Evolutionary conservation across 2,888 invertebrate genomes (phyloP).

Genomic region (Drosophila tanythrix): DNA sequence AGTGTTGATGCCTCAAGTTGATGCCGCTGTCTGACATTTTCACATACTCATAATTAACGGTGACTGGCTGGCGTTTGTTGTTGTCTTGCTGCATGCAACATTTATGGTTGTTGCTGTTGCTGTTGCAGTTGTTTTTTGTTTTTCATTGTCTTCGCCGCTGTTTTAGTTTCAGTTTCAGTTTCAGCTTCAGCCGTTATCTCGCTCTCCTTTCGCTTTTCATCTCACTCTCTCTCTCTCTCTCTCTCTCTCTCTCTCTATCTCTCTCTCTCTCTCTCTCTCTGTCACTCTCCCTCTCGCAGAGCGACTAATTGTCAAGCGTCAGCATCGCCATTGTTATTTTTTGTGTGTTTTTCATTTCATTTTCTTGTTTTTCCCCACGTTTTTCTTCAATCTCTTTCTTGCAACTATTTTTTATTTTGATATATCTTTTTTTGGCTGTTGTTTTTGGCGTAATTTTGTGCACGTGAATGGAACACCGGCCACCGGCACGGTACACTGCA

Average conservation of each 20-base stretch:
- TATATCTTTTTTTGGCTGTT: conserved; percentile 28
- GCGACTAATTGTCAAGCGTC: conserved; percentile 61
- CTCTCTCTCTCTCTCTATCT: background rate
- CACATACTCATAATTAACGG: conserved; percentile 60
- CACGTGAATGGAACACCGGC: conserved; percentile 65
- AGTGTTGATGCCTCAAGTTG: conserved; percentile 14
- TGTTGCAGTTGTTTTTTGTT: conserved; percentile 43
- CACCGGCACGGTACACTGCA: conserved; percentile 60
- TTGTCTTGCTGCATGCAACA: conserved; percentile 43
- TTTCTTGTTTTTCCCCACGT: conserved; percentile 24
- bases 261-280: background rate
- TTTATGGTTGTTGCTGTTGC: conserved; percentile 26
- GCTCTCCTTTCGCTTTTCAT: conserved; percentile 6
- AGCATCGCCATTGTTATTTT: conserved; percentile 38
- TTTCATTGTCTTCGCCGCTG: conserved; percentile 28
- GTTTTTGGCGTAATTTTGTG: conserved; percentile 62
- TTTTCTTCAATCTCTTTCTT: background rate
- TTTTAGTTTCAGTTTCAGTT: conserved; percentile 9
- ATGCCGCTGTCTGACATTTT: conserved; percentile 61
- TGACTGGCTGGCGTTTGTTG: conserved; percentile 41
- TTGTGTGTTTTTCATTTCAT: conserved; percentile 29
- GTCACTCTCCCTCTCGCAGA: background rate
- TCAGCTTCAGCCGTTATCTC: conserved; percentile 40
- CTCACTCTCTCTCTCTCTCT: background rate
- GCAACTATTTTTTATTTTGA: conserved; percentile 8